Conservation (phyloP, 1,140 invertebrate genomes). For the Hydropsyche tenuis region DNA sequence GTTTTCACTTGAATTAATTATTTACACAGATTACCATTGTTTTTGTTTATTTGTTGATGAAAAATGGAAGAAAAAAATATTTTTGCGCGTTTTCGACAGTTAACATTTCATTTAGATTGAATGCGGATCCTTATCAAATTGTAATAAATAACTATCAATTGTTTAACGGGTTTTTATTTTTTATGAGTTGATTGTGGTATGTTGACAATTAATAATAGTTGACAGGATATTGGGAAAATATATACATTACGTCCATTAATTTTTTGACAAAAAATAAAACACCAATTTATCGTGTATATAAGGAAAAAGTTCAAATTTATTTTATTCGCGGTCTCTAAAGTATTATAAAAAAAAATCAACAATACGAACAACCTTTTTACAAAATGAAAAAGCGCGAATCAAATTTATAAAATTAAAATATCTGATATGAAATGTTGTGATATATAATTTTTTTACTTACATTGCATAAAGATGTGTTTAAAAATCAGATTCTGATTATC, state of each 20-base stretch:
- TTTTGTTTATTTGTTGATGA: background rate
- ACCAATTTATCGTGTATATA: background rate
- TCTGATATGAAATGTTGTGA: no score
- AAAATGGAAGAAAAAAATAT: background rate
- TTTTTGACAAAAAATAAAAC: background rate
- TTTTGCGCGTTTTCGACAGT: no score
- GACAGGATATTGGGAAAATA: background rate
- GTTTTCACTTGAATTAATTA: background rate
- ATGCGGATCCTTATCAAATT: background rate
- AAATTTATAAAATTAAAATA: no score
- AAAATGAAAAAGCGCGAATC: no score
- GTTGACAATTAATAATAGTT: background rate
- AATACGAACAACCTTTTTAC: no score
- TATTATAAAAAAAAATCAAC: no score
- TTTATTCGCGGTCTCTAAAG: background rate
- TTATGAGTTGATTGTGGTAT: background rate
- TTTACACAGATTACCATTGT: background rate
- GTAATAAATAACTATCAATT: background rate
- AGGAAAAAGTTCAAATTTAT: background rate
- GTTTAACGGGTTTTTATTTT: conserved; percentile 2
- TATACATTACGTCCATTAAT: background rate
- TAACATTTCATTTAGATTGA: background rate
- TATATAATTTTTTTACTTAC: no score
- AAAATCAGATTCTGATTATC: no score
- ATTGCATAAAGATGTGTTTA: no score